Base-by-base conservation (phyloP, 2,888 invertebrate genomes). In the Pasiphila rectangulata region DNA sequence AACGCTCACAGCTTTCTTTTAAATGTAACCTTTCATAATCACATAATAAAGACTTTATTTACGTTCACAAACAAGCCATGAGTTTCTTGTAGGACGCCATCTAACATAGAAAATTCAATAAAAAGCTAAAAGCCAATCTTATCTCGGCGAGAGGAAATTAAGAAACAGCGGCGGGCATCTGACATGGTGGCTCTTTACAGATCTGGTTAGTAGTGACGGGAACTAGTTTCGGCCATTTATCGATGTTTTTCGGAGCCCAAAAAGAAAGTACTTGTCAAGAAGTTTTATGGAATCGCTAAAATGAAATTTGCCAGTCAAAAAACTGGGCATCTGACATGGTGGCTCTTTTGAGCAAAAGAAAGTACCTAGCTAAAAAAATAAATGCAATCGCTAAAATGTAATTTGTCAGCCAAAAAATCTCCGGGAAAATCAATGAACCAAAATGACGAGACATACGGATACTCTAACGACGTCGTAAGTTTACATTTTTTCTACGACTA, bases 81-180 rank as follows among this genome's bases (percentile, higher is more conserved):
- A 67, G 68, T 67, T 68, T 77, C 76, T 79, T 78, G 76, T 83
- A 81, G 84, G 83, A 75, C 77, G 78, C 69, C 74, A 75, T 75
- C 75, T 80, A 78, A 79, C 78, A 81, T 67, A 83, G 86, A 84
- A 86, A 88, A 88, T 84, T 88, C 86, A 87, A 88, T 88, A 88
- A 88, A 88, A 88, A 87, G 82, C 88, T 86, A 84, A 88, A 88
- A 87, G 88, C 88, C 86, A 87, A 86, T 87, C 87, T 88, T 88
- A 88, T 88, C 88, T 85, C 68, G 55, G 70, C 69, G 69, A 81
- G 81, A 87, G 88, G 88, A 88, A 88, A 88, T 88, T 88, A 88
- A 88, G 88, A 88, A 88, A 84, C 84, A 88, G 84, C 83, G 80
- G 73, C 83, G 86, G 79, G 83, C 88, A 87, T 83, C 88, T 86